Percentiles rank a stretch among this genome's conserved stretches.
Evolutionary conservation across 1,140 invertebrate species (phyloP).

Genomic region (Lordiphosa stackelbergi): DNA sequence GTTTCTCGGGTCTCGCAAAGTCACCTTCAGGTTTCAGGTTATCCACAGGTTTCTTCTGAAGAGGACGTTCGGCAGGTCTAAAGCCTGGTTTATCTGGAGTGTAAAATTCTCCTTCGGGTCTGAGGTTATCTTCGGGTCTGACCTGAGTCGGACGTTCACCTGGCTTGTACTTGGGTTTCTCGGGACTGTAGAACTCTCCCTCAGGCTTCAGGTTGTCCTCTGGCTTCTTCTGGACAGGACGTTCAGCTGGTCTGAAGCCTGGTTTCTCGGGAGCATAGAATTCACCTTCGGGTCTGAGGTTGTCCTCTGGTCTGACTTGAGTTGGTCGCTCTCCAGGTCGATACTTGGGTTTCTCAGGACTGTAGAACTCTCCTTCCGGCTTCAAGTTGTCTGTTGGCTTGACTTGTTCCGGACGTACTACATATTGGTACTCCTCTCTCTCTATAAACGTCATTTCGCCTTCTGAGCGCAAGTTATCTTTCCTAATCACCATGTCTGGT

Average conservation of each 20-base stretch:
- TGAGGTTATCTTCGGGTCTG: slow-evolving; percentile 81
- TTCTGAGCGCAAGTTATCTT: slow-evolving; percentile 78
- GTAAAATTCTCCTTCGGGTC: slow-evolving; percentile 68
- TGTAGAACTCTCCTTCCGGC: slow-evolving; percentile 81
- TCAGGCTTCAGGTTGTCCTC: slow-evolving; percentile 79
- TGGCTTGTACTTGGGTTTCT: slow-evolving; percentile 77
- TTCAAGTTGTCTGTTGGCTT: slow-evolving; percentile 80
- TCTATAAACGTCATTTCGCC: slow-evolving; percentile 74
- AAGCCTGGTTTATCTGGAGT: slow-evolving; percentile 77
- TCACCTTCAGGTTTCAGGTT: slow-evolving; percentile 80
- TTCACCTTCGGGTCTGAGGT: slow-evolving; percentile 46
- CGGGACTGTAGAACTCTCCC: slow-evolving; percentile 77
- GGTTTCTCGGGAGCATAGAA: slow-evolving; percentile 78
- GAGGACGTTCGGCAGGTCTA: slow-evolving; percentile 61
- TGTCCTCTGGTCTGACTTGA: slow-evolving; percentile 6
- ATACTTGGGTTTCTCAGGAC: slow-evolving; percentile 66
- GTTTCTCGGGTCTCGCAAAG: slow-evolving; percentile 74
- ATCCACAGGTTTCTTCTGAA: slow-evolving; percentile 68
- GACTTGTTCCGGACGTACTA: slow-evolving; percentile 80
- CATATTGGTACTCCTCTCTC: slow-evolving; percentile 77
- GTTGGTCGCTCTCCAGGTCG: slow-evolving; percentile 9
- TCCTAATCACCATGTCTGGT: slow-evolving; percentile 76
- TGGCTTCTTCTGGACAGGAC: too few relatives aligned
- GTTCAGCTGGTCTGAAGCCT: slow-evolving; percentile 9
- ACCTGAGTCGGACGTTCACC: slow-evolving; percentile 80